Percentiles rank a stretch among this genome's conserved stretches.
Evolutionary conservation across 2,113 vertebrate species (phyloP).

Genomic region (Vireo altiloquus): DNA sequence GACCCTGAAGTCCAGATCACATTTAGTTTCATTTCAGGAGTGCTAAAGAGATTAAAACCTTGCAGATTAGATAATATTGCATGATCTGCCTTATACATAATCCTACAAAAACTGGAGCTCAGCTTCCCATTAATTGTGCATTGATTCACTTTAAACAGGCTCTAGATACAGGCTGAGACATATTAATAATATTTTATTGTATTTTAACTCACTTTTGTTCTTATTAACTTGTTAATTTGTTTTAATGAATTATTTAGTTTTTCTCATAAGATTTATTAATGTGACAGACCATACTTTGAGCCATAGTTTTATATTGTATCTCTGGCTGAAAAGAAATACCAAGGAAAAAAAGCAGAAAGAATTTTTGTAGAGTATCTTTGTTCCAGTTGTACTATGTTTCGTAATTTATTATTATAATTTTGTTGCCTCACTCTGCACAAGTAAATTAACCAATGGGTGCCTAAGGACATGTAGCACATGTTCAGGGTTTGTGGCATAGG

Average conservation of each 20-base stretch:
- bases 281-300: constrained; percentile 15
- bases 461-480: constrained; percentile 73
- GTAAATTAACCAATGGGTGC: constrained; percentile 76
- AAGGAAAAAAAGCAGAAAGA: not conserved
- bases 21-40: constrained; percentile 15
- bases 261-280: constrained; percentile 56
- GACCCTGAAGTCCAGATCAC: not conserved
- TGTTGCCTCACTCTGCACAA: constrained; percentile 66
- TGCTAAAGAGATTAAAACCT: constrained; percentile 33
- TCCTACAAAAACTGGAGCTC: not conserved
- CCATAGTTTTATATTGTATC: constrained; percentile 5
- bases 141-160: constrained; percentile 38
- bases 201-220: constrained; percentile 57
- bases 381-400: constrained; percentile 4
- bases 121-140: constrained; percentile 36
- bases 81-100: not conserved
- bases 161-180: constrained; percentile 2
- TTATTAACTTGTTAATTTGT: constrained; percentile 57
- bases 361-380: constrained; percentile 14
- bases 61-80: not conserved
- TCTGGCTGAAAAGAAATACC: not conserved
- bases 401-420: constrained; percentile 63
- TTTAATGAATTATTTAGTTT: constrained; percentile 55
- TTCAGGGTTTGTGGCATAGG: constrained; percentile 69
- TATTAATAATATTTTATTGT: constrained; percentile 59